Base-by-base conservation (phyloP, 2,113 vertebrate genomes). In the Dasyurus viverrinus region DNA sequence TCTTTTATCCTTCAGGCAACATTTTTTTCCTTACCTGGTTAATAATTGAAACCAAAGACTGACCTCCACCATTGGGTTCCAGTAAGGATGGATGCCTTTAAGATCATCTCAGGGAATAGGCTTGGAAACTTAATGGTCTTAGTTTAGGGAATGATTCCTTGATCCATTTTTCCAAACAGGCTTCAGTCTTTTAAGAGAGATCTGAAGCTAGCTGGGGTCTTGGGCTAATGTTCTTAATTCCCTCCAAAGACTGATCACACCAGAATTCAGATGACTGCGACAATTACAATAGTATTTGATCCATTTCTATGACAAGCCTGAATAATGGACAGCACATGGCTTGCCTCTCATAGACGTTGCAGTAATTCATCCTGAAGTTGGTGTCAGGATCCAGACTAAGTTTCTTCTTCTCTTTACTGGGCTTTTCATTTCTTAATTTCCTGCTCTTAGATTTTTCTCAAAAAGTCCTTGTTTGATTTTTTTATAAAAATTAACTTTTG, bases 261-360 rank as follows among this genome's bases (percentile, higher is more conserved):
- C 36, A 84, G 68, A 84, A 16, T 84, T 84, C 68, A 42, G n/a
- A 84, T 23, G 68, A 84, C 68, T 84, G n/a, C 42, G 36, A 84
- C 68, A 84, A 84, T 84, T 84, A 42, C 7, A 84, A 42, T 8
- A 84, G 68, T 42, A 84, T 84, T 84, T 84, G 68, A 84, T 84
- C 68, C 19, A 8, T 84, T 84, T 84, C 68, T 42, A 42, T 84
- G 68, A 84, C 68, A 84, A 84, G 68, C 68, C n/a, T 84, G 68
- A 84, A 84, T 84, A 84, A 84, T 84, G 68, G 68, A 42, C 68
- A 84, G 68, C 68, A 84, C 68, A 84, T 84, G 68, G 68, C 68
- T 84, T 84, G 19, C n/a, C 36, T 84, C 5, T 84, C 68, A 42
- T 23, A 23, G n/a, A 42, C 68, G 42, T 84, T 84, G n/a, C n/a